Evolutionary conservation across 1,140 invertebrate species (phyloP), one percentile per base, ranked within the genome.

Genomic region (Rhopalosiphum padi): DNA sequence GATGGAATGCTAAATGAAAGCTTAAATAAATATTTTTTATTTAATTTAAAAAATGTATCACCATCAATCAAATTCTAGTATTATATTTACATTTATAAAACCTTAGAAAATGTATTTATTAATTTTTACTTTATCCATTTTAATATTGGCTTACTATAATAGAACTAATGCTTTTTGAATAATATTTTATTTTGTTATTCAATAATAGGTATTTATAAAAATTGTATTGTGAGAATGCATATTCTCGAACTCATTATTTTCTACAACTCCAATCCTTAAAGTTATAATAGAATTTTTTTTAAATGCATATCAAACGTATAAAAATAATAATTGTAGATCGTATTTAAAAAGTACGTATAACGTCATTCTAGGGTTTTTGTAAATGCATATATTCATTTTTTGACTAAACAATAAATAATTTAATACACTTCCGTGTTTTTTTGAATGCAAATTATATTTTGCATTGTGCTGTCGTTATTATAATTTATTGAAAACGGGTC

Each of bases 11-110:
- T 68, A 68, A 68, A 68, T n/a, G 23, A 68, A 68, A 30, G 60
- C 60, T 77, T 77, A 77, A 77, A 77, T 77, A 77, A 77, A 77
- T 77, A 77, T n/a, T n/a, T 77, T 77, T 77, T 77, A 77, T 77
- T 77, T n/a, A n/a, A n/a, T 15, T 77, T 77, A 77, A 77, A 77
- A 77, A 77, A n/a, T n/a, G 4, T 77, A 77, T 35, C 30, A 18
- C 30, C 60, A 77, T 77, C 60, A n/a, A 77, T 77, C 60, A 77
- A n/a, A 77, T 35, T n/a, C 30, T 77, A 77, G 15, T n/a, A n/a
- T 77, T 77, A n/a, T 77, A 77, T n/a, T 77, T 77, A 77, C 30
- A 77, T n/a, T 77, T 77, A 77, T n/a, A 21, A n/a, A 21, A 77
- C 60, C 30, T 77, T 77, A 77, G 30, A 35, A n/a, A 77, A 77